Evolutionary conservation across 2,797 vertebrate genomes (phyloP).

Genomic region (Malurus splendens): DNA sequence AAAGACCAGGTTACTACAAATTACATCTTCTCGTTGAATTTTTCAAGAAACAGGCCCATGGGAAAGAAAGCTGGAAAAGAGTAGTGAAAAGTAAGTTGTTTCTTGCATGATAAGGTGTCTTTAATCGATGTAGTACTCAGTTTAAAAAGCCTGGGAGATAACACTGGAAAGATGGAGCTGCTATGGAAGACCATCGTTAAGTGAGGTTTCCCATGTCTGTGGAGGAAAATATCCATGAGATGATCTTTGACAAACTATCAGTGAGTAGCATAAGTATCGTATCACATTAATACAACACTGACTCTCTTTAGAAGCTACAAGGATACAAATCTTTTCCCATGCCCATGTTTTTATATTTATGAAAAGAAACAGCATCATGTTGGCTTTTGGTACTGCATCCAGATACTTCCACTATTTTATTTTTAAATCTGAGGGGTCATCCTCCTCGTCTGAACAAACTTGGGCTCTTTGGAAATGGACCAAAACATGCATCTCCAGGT

Average conservation of each 20-base stretch:
- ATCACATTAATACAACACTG: background rate
- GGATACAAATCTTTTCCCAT: background rate
- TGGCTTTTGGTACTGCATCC: background rate
- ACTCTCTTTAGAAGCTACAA: background rate
- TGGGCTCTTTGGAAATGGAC: background rate
- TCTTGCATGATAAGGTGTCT: background rate
- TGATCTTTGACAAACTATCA: background rate
- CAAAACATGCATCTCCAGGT: background rate
- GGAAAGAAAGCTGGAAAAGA: background rate
- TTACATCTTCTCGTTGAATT: background rate
- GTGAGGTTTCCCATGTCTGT: background rate
- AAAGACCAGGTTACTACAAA: background rate
- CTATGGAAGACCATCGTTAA: background rate
- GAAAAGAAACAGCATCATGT: background rate
- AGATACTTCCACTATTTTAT: background rate
- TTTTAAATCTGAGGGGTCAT: background rate
- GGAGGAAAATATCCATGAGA: fast-evolving
- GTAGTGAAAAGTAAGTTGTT: background rate
- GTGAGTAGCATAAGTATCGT: background rate
- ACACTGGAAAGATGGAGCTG: background rate
- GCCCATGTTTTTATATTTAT: background rate
- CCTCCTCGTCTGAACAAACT: background rate
- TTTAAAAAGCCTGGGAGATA: background rate
- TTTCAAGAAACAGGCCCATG: background rate
- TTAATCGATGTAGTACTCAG: background rate